Percentiles rank a stretch among this genome's conserved stretches.
Conservation (phyloP, 2,888 invertebrate genomes). For the Apocheima hispidaria region DNA sequence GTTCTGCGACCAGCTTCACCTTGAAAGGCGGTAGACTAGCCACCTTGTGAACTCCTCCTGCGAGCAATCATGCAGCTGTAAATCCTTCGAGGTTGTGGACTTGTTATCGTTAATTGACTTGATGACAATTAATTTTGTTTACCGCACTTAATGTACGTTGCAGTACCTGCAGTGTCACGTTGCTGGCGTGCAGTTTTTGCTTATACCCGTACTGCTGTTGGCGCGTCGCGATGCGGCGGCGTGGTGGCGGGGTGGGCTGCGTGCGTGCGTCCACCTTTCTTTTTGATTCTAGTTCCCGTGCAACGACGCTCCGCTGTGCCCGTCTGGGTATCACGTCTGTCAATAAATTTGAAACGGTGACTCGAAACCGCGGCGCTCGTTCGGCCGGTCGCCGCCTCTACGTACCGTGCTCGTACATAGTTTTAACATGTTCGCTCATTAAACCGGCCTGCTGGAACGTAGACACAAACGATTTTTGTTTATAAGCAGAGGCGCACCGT, state of each 20-base stretch:
- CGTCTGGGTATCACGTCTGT: slow-evolving; percentile 55
- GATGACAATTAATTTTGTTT: slow-evolving; percentile 51
- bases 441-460: slow-evolving; percentile 54
- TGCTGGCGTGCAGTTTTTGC: slow-evolving; percentile 53
- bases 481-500: slow-evolving; percentile 69
- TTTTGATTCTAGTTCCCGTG: slow-evolving; percentile 66
- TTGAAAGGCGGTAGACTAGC: slow-evolving; percentile 4
- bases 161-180: slow-evolving; percentile 33
- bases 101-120: slow-evolving; percentile 50
- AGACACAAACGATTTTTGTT: slow-evolving; percentile 65
- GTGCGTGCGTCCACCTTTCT: slow-evolving; percentile 61
- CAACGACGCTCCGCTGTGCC: slow-evolving; percentile 61
- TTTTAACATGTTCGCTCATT: slow-evolving; percentile 54
- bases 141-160: too few relatives aligned
- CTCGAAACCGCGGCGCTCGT: slow-evolving; percentile 45
- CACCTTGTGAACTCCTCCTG: slow-evolving; percentile 18
- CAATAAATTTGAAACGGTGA: slow-evolving; percentile 45
- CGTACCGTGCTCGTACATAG: slow-evolving; percentile 39
- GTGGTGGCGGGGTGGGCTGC: slow-evolving; percentile 57
- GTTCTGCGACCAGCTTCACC: slow-evolving; percentile 29
- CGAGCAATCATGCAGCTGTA: slow-evolving; percentile 30
- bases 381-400: slow-evolving; percentile 49
- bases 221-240: slow-evolving; percentile 41
- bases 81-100: slow-evolving; percentile 27
- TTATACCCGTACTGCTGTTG: background rate